Base-by-base conservation (phyloP, 2,797 vertebrate genomes). In the Sebastes glaucus region DNA sequence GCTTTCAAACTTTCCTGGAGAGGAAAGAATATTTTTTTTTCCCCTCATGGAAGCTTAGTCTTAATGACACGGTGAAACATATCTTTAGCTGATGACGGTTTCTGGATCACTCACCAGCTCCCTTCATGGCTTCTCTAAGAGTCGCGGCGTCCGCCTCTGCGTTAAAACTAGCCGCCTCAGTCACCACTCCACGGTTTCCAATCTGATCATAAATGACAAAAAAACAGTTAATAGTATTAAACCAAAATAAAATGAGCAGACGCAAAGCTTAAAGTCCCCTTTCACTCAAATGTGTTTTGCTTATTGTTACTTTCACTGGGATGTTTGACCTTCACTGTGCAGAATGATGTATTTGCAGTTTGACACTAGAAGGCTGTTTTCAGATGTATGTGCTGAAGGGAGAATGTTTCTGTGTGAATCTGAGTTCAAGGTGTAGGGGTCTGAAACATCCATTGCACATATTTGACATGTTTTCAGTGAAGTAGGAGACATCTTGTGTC, bases 111-210 rank as follows among this genome's bases (percentile, higher is more conserved):
- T 97, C 85, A 99, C 98, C 99, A 0, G 95, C 23, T 68, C 99
- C 99, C 88, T 99, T 99, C 98, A 99, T 99, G 77, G 98, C 97
- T 59, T 87, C 95, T 84, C 97, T 92, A 22, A 99, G 95, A 13
- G 81, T 94, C 83, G 97, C 93, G 35, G 91, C 95, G 79, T 99
- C 98, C 1, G 96, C 93, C 0, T 96, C 90, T 1, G 97, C 87
- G 1, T 88, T 95, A 88, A 99, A 99, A n/a, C 92, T 91, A 0
- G 96, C n/a, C 0, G 95, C 92, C 22, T 97, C 96, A 5, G 95
- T 97, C 86, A 99, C 76, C 0, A 97, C 95, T 42, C 97, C 97
- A 53, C 96, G 96, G 5, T 92, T 94, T 79, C 95, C 95, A 18
- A 95, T 85, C 96, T 96, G 88, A 18, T 71, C 46, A 64, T 0